These are phyloP conservation scores for Ellobius talpinus DNA, from an alignment of 2,113 vertebrate species.

Conservation along the genomic window DNA sequence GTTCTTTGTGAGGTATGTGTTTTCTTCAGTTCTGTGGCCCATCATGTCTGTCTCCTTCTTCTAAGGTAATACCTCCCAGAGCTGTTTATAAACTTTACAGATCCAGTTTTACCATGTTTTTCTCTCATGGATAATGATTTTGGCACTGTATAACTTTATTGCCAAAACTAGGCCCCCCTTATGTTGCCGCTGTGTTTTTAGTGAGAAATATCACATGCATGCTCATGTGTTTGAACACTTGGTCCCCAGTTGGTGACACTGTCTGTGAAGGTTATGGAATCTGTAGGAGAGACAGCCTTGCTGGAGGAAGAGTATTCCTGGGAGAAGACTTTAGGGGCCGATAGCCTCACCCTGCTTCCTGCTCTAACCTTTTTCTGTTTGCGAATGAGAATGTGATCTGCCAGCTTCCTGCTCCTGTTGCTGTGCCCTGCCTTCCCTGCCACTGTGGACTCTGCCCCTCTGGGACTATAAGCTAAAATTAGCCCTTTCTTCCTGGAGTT, in stretches of 20 bases:
- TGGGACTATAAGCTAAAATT: not conserved
- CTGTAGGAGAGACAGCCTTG: not conserved
- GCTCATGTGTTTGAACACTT: not conserved
- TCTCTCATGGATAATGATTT: not conserved
- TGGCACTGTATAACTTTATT: not conserved
- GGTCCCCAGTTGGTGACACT: not conserved
- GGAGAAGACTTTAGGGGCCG: not conserved
- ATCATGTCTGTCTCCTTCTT: not conserved
- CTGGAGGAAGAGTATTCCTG: not conserved
- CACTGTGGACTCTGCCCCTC: not conserved
- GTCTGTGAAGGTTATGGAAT: not conserved
- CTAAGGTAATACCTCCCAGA: not conserved
- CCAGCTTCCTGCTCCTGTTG: not conserved
- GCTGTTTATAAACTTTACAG: not conserved
- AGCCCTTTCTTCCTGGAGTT: not conserved
- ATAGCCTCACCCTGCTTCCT: not conserved
- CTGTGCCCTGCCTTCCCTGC: no score
- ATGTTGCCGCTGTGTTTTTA: not conserved
- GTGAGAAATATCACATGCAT: not conserved
- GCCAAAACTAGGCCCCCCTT: not conserved
- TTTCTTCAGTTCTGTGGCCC: not conserved
- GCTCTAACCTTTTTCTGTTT: not conserved
- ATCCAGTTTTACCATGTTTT: not conserved
- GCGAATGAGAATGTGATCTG: no score
- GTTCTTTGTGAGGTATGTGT: not conserved